phyloP scores from a whole-genome alignment of 2,797 vertebrate genomes.

The Furcifer pardalis region DNA sequence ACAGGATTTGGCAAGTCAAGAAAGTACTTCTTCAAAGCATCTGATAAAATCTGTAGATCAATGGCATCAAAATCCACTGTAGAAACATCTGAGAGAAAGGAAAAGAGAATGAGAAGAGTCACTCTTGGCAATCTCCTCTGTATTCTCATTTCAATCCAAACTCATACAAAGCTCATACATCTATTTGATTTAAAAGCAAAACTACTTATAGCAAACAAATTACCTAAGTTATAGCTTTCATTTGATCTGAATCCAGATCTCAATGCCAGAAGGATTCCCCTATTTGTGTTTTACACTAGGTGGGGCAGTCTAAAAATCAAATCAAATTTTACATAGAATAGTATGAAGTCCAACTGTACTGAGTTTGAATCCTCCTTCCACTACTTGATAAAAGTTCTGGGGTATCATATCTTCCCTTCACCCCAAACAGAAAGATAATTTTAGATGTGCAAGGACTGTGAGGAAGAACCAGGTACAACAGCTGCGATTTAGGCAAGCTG shows the following conservation, averaged over 20 bases:
- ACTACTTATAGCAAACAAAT: neutral
- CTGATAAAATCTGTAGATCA: conserved; percentile 87
- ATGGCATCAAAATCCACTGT: conserved; percentile 85
- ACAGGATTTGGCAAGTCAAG: conserved; percentile 92
- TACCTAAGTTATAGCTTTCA: neutral
- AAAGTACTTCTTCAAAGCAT: conserved; percentile 90
- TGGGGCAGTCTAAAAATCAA: no score
- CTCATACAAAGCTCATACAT: conserved; percentile 9
- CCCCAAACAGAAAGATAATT: neutral
- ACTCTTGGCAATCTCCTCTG: neutral
- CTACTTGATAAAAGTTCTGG: neutral
- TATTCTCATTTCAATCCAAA: conserved; percentile 11
- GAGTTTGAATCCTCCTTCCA: no score
- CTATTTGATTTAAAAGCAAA: neutral
- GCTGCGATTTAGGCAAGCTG: neutral
- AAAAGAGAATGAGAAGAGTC: neutral
- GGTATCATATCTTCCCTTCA: neutral
- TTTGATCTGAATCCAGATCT: neutral
- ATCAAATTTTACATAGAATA: conserved; percentile 1
- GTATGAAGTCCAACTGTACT: neutral
- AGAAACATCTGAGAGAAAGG: conserved; percentile 65
- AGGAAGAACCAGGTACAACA: neutral
- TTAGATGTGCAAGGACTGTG: neutral
- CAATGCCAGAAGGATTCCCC: neutral
- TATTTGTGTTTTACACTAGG: no score